phyloP scores from a whole-genome alignment of 2,888 invertebrate genomes.

The Acronicta aceris region DNA sequence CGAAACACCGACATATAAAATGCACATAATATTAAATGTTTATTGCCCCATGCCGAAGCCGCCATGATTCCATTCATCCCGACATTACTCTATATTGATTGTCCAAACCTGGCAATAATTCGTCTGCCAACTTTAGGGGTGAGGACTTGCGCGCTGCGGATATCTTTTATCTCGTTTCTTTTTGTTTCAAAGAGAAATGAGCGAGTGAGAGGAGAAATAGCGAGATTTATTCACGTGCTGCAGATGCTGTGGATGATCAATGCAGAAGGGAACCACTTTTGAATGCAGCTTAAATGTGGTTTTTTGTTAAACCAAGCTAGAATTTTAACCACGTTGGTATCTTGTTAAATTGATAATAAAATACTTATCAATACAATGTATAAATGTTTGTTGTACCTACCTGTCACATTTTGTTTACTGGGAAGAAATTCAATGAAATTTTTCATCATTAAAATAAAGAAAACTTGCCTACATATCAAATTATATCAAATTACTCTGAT shows the following conservation, averaged over 20 bases:
- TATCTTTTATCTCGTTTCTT: constrained; percentile 63
- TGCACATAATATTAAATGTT: constrained; percentile 47
- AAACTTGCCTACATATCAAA: no score
- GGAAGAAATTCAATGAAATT: no score
- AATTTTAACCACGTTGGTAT: not conserved
- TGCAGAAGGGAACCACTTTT: constrained; percentile 61
- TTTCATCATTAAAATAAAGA: no score
- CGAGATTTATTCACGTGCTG: constrained; percentile 80
- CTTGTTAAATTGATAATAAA: constrained; percentile 1
- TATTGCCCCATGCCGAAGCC: constrained; percentile 32
- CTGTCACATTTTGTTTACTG: no score
- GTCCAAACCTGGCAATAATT: constrained; percentile 68
- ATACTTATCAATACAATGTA: no score
- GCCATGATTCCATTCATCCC: constrained; percentile 57
- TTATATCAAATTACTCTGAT: no score
- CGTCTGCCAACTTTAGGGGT: constrained; percentile 66
- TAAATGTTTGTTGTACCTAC: no score
- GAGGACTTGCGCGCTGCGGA: constrained; percentile 79
- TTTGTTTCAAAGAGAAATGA: constrained; percentile 48
- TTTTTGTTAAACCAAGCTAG: not conserved
- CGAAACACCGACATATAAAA: constrained; percentile 37
- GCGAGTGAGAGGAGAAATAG: constrained; percentile 65
- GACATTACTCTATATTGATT: constrained; percentile 79
- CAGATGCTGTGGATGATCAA: constrained; percentile 77
- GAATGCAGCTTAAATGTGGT: not conserved